Evolutionary conservation across 2,113 vertebrate species (phyloP), one percentile per base, ranked within the genome.

Genomic region (Catharus minimus): DNA sequence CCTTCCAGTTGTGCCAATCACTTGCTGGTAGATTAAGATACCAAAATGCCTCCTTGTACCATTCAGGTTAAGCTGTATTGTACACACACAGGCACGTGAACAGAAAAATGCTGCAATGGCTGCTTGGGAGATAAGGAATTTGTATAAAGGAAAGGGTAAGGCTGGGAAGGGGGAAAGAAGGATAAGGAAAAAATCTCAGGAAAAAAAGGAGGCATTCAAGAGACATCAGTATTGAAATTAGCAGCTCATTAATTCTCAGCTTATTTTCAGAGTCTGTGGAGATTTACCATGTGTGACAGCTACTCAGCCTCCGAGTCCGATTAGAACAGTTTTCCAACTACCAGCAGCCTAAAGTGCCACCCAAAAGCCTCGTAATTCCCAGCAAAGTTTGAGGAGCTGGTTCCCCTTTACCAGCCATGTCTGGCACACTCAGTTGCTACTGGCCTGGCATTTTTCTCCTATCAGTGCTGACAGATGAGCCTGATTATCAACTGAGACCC

Each of bases 231-330:
- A 62, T 64, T 92, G 53, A 95, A 81, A 94, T 87, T 69, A 94
- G 94, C 94, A 95, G 52, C 62, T 94, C 81, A 90, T 92, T 95
- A 91, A 94, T 91, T 96, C 46, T 96, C 85, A 85, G 78, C 20
- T 46, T 93, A 74, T 86, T 90, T 74, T 94, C 93, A 73, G 52
- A 75, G 53, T 95, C 69, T 93, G 81, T 3, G 64, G 18, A 96
- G 85, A 80, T 86, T 96, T 88, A 87, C 71, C 32, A 3, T 41
- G 91, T 33, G 68, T 95, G 93, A 88, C 82, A 93, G 69, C 65
- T 49, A 82, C 71, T 87, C 53, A 91, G 82, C 50, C 82, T 65
- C 58, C 18, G 75, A 92, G 67, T 24, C 57, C 1, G 36, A 90
- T 75, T 88, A 87, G 68, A 89, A 65, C 50, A 67, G 33, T 83